Conservation (phyloP, 2,797 vertebrate genomes). For the Amblyraja radiata region DNA sequence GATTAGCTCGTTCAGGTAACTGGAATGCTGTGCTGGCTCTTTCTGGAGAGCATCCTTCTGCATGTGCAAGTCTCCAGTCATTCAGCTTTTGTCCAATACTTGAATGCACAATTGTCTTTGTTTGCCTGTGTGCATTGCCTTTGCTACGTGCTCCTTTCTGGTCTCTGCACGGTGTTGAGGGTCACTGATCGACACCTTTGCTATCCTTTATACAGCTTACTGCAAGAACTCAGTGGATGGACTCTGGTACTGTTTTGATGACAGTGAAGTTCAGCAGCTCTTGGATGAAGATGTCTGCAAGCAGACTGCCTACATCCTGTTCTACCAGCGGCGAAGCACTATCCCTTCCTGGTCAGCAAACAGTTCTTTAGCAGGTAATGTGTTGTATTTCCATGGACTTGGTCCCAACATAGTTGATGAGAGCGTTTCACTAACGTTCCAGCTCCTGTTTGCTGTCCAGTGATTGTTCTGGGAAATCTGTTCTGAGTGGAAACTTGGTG, state of each 20-base stretch:
- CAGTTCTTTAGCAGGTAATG: constrained; percentile 89
- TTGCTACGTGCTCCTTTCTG: neutral
- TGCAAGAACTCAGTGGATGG: constrained; percentile 97
- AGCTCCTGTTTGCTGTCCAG: neutral
- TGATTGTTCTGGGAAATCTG: neutral
- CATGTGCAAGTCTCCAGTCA: neutral
- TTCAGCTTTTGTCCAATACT: neutral
- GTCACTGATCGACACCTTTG: neutral
- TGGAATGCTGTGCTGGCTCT: neutral
- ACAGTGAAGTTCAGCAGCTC: constrained; percentile 88
- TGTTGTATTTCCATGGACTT: neutral
- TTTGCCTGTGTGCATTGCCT: neutral
- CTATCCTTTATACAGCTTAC: constrained; percentile 62
- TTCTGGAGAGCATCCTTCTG: neutral
- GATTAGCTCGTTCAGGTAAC: neutral
- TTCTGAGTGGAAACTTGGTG: neutral
- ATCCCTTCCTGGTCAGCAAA: constrained; percentile 97
- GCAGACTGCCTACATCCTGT: constrained; percentile 88
- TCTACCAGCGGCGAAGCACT: constrained; percentile 89
- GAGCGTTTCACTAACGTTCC: neutral
- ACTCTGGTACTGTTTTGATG: constrained; percentile 97
- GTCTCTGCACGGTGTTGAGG: neutral
- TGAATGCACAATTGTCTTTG: neutral
- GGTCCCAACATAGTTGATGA: neutral
- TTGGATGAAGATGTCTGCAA: constrained; percentile 88